phyloP scores from a whole-genome alignment of 2,888 invertebrate genomes.

The Idaea aversata region DNA sequence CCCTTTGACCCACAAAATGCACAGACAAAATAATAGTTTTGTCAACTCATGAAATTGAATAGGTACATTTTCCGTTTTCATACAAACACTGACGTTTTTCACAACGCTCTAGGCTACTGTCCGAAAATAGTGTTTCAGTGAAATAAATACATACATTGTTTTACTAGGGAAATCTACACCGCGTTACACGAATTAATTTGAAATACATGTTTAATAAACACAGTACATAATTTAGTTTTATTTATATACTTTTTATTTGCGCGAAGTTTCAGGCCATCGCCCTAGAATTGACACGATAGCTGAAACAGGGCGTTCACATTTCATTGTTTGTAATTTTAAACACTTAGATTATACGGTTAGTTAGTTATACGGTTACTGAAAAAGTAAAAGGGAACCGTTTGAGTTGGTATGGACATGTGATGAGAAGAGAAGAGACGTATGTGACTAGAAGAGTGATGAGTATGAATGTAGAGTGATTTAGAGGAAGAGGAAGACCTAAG shows the following conservation, averaged over 20 bases:
- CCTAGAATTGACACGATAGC: neutral
- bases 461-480: too few species aligned
- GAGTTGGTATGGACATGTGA: too few species aligned
- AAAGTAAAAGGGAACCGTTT: too few species aligned
- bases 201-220: neutral
- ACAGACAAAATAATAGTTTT: constrained; percentile 18
- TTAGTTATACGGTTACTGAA: too few species aligned
- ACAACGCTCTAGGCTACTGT: constrained; percentile 3
- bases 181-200: neutral
- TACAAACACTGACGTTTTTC: constrained; percentile 26
- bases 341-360: neutral
- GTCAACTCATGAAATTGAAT: constrained; percentile 26
- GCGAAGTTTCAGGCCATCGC: neutral
- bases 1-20: neutral
- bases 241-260: neutral
- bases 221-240: neutral
- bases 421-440: too few species aligned
- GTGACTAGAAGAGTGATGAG: too few species aligned
- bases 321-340: neutral
- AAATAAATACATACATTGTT: neutral
- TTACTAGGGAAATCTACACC: neutral
- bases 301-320: neutral
- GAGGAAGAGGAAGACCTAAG: too few species aligned
- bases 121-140: neutral
- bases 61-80: constrained; percentile 18